Conservation (phyloP, 1,140 invertebrate species). For the Tetramorium alpestre region DNA sequence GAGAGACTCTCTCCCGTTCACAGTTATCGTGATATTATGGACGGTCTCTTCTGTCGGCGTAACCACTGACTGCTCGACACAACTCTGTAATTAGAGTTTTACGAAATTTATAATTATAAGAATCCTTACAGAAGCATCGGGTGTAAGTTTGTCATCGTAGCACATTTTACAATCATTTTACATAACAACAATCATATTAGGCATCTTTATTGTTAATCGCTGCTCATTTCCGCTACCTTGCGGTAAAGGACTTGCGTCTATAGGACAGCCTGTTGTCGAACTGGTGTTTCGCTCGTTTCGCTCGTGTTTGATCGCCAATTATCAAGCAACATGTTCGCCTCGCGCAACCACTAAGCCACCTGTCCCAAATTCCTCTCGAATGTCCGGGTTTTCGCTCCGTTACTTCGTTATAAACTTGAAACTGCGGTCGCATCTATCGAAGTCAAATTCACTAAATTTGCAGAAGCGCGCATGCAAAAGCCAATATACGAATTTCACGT, state of each 20-base stretch:
- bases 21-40: neutral
- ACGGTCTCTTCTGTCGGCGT: neutral
- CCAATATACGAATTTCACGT: neutral
- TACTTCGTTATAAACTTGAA: conserved; percentile 65
- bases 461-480: neutral
- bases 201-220: conserved; percentile 28
- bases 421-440: conserved; percentile 57
- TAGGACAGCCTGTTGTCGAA: conserved; percentile 52
- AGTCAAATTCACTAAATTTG: conserved; percentile 48
- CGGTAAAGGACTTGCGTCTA: conserved; percentile 41
- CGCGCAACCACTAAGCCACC: conserved; percentile 73
- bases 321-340: conserved; percentile 66
- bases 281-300: conserved; percentile 54
- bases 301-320: conserved; percentile 73
- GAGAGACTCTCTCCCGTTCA: neutral
- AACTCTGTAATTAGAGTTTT: conserved; percentile 35
- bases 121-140: neutral
- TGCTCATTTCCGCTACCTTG: neutral
- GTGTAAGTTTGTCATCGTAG: neutral
- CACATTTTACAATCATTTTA: neutral
- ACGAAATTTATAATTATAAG: neutral
- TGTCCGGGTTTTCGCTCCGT: conserved; percentile 78
- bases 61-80: neutral
- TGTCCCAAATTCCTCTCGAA: conserved; percentile 78
- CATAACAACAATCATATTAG: neutral